Evolutionary conservation across 2,797 vertebrate genomes (phyloP), one percentile per base, ranked within the genome.

Genomic region (Silurus lanzhouensis): DNA sequence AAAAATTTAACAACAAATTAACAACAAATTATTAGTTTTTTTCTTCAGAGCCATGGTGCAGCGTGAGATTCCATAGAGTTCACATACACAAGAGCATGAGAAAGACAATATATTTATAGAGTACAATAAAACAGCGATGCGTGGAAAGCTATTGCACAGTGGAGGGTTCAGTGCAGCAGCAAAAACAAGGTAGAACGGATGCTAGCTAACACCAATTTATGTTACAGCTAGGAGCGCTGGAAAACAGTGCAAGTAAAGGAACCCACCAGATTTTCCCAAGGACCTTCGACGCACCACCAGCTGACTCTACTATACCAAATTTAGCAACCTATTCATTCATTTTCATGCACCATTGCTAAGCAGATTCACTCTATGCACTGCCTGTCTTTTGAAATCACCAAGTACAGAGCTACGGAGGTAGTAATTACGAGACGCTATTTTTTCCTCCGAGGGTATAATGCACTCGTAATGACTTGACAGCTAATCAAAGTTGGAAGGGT

Each of bases 401-500:
- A 79, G 58, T n/a, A 79, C 46, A 48, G 66, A 22, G 48, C 80
- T 57, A 13, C 38, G 52, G 27, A 82, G 66, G 81, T 70, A 68
- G 52, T 82, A 82, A 82, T 83, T 83, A 72, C 67, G 9, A 60
- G 52, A 46, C 0, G 22, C 55, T 72, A 74, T 83, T 72, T 83
- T 74, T 68, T 57, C 80, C 48, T 12, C 46, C 12, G 66, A 22
- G 64, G 80, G 25, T 67, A 81, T 68, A 81, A 83, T 72, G 31
- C 68, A 25, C 22, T 70, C 38, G 27, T 82, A 82, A 82, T 70
- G 81, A 70, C 81, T 82, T 82, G 81, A 57, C 81, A 55, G 81
- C 27, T 82, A 57, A 58, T 82, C 52, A 70, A 38, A 70, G 66
- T 70, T 68, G 57, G 27, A 17, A 38, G 81, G 66, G n/a, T 70